Evolutionary conservation across 2,113 vertebrate species (phyloP).

Genomic region (Nibea coibor): DNA sequence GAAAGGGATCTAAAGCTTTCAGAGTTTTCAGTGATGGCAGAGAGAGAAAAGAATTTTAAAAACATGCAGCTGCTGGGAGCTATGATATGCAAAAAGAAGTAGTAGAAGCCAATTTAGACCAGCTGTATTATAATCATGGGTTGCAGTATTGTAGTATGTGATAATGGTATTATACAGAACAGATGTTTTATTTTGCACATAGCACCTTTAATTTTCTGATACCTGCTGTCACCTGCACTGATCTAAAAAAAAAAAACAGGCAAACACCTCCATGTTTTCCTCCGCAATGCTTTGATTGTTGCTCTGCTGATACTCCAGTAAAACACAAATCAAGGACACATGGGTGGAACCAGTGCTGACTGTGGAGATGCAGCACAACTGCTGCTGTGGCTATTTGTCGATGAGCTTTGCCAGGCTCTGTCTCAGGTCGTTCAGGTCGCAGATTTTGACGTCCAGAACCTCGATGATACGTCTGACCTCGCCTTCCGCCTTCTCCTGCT

Average conservation of each 20-base stretch:
- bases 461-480: slow-evolving; percentile 88
- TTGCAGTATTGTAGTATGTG: neutral
- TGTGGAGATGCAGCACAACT: slow-evolving; percentile 65
- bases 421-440: slow-evolving; percentile 90
- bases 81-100: neutral
- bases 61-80: slow-evolving; percentile 5
- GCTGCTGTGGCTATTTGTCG: slow-evolving; percentile 78
- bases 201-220: slow-evolving; percentile 43
- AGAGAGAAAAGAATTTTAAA: neutral
- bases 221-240: slow-evolving; percentile 25
- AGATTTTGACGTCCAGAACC: slow-evolving; percentile 91
- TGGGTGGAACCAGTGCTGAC: slow-evolving; percentile 15
- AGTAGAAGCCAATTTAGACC: neutral
- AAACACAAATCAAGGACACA: slow-evolving; percentile 37
- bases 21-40: slow-evolving; percentile 1
- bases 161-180: neutral
- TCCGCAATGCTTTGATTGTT: slow-evolving; percentile 40
- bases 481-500: slow-evolving; percentile 81
- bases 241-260: slow-evolving; percentile 20
- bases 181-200: slow-evolving; percentile 35
- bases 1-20: neutral
- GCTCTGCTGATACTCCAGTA: slow-evolving; percentile 23
- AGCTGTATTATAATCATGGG: neutral
- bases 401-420: slow-evolving; percentile 91
- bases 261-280: slow-evolving; percentile 5